Evolutionary conservation across 2,113 vertebrate species (phyloP), one percentile per base, ranked within the genome.

Genomic region (Poecilia latipinna): DNA sequence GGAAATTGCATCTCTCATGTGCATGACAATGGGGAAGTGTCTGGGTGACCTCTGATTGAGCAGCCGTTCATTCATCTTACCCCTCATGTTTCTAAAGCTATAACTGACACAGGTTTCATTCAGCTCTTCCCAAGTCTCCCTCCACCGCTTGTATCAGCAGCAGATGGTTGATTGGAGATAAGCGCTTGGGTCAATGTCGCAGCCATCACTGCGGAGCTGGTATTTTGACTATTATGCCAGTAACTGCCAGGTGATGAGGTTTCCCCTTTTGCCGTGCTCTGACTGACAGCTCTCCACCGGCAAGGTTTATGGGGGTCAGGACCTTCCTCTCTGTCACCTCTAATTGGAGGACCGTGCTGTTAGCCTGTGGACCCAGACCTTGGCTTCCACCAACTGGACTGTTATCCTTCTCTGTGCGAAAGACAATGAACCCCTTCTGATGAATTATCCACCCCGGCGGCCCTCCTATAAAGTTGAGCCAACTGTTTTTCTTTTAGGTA

Each of bases 151-250:
- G 82, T 83, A 85, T 86, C 81, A 69, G 82, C 89, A 84, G 89
- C 92, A 91, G 91, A 92, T 94, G 89, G 91, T 91, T 90, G 88
- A 91, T 92, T 69, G 72, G 78, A 86, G 91, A 92, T 90, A 93
- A 92, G 87, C 75, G 33, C 22, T 24, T 61, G 35, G 91, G 91
- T 91, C 90, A 90, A 89, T 92, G 90, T 90, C 82, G 70, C 83
- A 77, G 82, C 88, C 88, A 72, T 90, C 84, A 86, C 83, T 17
- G 61, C 67, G 4, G 51, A 66, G 83, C 78, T 3, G 39, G 68
- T 84, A 87, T 67, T 63, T 89, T 61, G 65, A 87, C 84, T 69
- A 79, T 84, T 77, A 68, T 66, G 84, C 87, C 85, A 85, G 83
- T 91, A 89, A 89, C 83, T 78, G 77, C 91, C 90, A 79, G 84